Evolutionary conservation across 2,888 invertebrate genomes (phyloP).

Genomic region (Eilema depressum): DNA sequence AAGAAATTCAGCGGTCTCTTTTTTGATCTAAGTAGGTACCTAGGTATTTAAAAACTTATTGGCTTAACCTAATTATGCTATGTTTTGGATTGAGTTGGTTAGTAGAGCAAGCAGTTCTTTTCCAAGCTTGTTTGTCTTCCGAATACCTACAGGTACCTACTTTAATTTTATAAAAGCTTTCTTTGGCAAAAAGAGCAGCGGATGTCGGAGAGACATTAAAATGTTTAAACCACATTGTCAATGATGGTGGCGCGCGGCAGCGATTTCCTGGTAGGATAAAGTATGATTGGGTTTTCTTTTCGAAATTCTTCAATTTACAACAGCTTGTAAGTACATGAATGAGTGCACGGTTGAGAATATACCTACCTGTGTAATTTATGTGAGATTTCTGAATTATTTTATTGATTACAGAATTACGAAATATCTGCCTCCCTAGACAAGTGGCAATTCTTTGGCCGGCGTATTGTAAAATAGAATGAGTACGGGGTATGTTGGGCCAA

Average conservation of each 20-base stretch:
- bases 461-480: no score
- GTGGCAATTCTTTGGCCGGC: no score
- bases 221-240: background rate
- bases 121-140: background rate
- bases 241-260: no score
- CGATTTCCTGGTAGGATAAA: no score
- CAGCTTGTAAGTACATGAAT: no score
- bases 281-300: background rate
- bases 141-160: background rate
- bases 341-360: no score
- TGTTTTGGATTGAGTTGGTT: background rate
- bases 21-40: no score
- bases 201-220: background rate
- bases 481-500: no score
- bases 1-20: background rate
- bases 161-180: background rate
- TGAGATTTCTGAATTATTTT: no score
- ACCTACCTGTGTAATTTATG: no score
- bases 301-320: background rate
- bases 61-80: background rate
- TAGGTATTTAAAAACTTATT: background rate
- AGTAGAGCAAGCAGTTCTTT: background rate
- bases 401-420: no score
- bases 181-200: background rate
- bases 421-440: no score